Conservation (phyloP, 2,113 vertebrate genomes). For the Laticauda laticaudata region DNA sequence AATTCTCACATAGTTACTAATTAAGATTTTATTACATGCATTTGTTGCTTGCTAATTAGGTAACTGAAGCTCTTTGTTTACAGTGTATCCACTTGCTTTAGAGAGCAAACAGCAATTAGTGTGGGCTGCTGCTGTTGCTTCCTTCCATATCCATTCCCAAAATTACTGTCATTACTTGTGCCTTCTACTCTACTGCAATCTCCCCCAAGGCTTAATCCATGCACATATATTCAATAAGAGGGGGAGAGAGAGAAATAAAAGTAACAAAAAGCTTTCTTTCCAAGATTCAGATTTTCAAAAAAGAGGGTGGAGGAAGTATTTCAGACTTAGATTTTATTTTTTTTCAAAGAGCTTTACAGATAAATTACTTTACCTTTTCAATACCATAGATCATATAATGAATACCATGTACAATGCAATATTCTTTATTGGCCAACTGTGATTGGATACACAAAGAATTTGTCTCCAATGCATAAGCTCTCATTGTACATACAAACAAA, state of each 20-base stretch:
- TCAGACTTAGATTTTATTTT: not conserved
- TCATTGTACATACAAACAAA: not conserved
- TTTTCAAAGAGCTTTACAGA: not conserved
- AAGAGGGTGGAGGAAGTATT: not conserved
- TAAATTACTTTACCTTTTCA: not conserved
- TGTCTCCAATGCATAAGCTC: not conserved
- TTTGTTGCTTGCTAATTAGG: conserved; percentile 55
- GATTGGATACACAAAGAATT: not conserved
- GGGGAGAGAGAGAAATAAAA: not conserved
- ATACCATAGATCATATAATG: not conserved
- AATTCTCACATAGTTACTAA: conserved; percentile 48
- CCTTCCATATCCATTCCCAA: conserved; percentile 34
- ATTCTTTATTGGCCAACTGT: not conserved
- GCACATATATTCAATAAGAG: not conserved
- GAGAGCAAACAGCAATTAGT: conserved; percentile 25
- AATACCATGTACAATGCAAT: not conserved
- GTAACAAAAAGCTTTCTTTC: conserved; percentile 30
- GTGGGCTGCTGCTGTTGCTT: not conserved
- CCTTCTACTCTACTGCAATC: not conserved
- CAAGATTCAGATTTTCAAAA: conserved; percentile 6
- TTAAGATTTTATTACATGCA: conserved; percentile 47
- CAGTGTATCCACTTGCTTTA: conserved; percentile 35
- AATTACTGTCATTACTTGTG: conserved; percentile 43
- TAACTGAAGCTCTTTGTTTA: conserved; percentile 50
- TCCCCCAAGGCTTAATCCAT: conserved; percentile 24